Conservation (phyloP, 2,888 invertebrate genomes). For the Poecilobothrus nobilitatus region DNA sequence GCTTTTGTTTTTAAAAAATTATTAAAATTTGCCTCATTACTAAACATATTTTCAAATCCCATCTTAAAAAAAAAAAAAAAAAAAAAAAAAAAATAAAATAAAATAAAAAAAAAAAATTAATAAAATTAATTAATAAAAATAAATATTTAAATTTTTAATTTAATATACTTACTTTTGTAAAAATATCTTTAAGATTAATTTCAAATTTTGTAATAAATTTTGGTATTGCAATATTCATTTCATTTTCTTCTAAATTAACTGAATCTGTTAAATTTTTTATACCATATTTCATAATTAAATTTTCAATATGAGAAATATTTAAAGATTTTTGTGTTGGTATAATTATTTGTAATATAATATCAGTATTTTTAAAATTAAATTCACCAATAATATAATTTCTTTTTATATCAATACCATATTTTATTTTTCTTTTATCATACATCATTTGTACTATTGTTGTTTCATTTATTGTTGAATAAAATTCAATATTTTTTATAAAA, state of each 20-base stretch:
- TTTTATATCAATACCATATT: conserved; percentile 46
- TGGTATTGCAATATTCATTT: conserved; percentile 48
- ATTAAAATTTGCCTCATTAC: conserved; percentile 53
- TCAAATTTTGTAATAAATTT: conserved; percentile 75
- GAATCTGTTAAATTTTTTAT: conserved; percentile 55
- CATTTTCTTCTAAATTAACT: conserved; percentile 51
- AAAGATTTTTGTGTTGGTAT: conserved; percentile 64
- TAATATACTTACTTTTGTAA: conserved; percentile 48
- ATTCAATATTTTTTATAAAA: conserved; percentile 55
- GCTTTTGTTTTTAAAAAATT: conserved; percentile 49
- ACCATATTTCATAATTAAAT: not conserved
- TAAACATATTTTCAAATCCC: conserved; percentile 62
- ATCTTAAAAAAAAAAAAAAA: conserved; percentile 46
- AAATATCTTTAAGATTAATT: conserved; percentile 51
- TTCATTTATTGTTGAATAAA: conserved; percentile 52
- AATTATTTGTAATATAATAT: conserved; percentile 67
- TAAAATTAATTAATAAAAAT: too few relatives aligned
- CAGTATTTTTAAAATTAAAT: conserved; percentile 61
- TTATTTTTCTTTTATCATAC: conserved; percentile 50
- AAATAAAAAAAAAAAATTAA: not conserved
- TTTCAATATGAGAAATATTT: conserved; percentile 29
- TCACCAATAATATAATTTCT: conserved; percentile 56
- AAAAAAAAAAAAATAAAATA: too few relatives aligned
- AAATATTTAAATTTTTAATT: too few relatives aligned
- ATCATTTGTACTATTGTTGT: conserved; percentile 55